Evolutionary conservation across 2,113 vertebrate genomes (phyloP), one percentile per base, ranked within the genome.

Genomic region (Cyanoliseus patagonus): DNA sequence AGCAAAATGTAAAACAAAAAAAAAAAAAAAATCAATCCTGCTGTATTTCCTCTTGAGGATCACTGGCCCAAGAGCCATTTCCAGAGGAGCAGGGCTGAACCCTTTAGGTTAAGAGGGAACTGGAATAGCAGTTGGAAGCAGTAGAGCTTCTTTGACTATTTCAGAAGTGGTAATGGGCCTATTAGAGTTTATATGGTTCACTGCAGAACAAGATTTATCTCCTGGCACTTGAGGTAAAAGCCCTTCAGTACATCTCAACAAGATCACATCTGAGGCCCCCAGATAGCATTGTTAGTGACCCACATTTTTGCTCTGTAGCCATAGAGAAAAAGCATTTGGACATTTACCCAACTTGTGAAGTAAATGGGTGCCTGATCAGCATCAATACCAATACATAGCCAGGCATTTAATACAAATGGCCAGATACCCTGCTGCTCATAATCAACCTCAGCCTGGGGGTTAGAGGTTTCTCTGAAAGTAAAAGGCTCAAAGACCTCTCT

Each of bases 341-440:
- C 8, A 8, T 55, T 53, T 30, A 69, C 41, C 17, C 49, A 39
- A 33, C 0, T 0, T 41, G 57, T n/a, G 22, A 33, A 88, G 27
- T 46, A 88, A 31, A 11, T 24, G 41, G 9, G 25, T 74, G 25
- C 35, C 31, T 61, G 49, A n/a, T 68, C 51, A 63, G 19, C 35
- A 35, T 61, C 25, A 35, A 27, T 41, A 49, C 17, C 49, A 46
- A 7, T 24, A 28, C 3, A 8, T 23, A 35, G 25, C 37, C 37
- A 49, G 63, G 31, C 52, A 39, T 64, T 64, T 63, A 55, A 49
- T 19, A 63, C 17, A 75, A 30, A 72, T 62, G 44, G 42, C 23
- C 39, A 68, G 42, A 25, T 35, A 76, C 5, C 3, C 37, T 75
- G 33, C 24, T 2, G 4, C 46, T 76, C 68, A 90, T 72, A 69